phyloP scores from a whole-genome alignment of 2,113 vertebrate genomes.

The Heteronetta atricapilla region DNA sequence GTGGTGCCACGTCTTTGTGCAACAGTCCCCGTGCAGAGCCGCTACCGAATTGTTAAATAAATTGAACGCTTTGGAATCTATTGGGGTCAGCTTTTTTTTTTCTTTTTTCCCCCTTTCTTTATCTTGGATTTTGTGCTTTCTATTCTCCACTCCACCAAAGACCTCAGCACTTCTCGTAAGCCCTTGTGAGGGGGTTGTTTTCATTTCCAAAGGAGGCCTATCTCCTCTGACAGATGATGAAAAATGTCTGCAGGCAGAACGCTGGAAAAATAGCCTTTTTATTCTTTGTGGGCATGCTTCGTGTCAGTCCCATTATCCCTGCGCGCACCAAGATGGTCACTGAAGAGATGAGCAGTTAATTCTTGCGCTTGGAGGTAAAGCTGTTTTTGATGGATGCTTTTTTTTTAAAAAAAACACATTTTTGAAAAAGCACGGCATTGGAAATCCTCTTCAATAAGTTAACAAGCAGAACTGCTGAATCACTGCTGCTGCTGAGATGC shows the following conservation, averaged over 20 bases:
- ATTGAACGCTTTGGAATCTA: neutral
- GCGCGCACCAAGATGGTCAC: neutral
- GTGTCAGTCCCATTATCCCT: neutral
- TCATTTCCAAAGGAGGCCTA: conserved; percentile 4
- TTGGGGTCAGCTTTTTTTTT: neutral
- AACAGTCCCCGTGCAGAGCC: neutral
- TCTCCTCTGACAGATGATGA: conserved; percentile 11
- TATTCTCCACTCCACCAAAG: neutral
- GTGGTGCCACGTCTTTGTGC: neutral
- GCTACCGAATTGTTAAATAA: neutral
- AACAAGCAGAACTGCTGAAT: neutral
- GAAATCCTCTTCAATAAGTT: neutral
- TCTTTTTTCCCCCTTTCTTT: neutral
- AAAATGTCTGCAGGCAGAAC: conserved; percentile 27
- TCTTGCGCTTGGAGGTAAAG: neutral
- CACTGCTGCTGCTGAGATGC: neutral
- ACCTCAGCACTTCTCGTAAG: neutral
- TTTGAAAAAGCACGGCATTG: neutral
- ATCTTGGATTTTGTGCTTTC: neutral
- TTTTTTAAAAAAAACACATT: neutral
- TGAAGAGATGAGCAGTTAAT: conserved; percentile 17
- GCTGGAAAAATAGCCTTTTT: neutral
- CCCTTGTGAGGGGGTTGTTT: neutral
- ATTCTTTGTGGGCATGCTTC: neutral
- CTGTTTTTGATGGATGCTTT: neutral